phyloP scores from a whole-genome alignment of 2,113 vertebrate species.

The Macquaria ambigua region DNA sequence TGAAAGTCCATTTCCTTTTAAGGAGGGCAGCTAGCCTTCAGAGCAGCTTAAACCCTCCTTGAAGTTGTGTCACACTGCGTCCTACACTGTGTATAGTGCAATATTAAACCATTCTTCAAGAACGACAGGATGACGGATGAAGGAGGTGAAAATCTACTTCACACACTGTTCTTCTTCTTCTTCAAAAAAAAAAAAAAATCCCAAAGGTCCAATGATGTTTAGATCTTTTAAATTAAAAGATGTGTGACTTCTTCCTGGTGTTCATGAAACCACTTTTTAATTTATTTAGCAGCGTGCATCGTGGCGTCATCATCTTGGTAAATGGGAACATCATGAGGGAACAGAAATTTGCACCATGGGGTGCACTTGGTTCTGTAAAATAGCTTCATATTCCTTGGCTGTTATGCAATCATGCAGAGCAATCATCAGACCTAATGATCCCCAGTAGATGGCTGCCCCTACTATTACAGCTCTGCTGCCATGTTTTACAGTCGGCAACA shows the following conservation, averaged over 20 bases:
- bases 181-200: constrained; percentile 22
- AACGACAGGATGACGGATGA: constrained; percentile 27
- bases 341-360: constrained; percentile 54
- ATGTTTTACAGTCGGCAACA: constrained; percentile 67
- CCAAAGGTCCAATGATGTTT: constrained; percentile 10
- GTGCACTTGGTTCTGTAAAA: constrained; percentile 66
- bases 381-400: constrained; percentile 64
- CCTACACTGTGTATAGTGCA: neutral
- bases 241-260: constrained; percentile 46
- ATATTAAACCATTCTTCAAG: constrained; percentile 53
- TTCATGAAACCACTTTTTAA: constrained; percentile 64
- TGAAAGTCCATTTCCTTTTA: neutral
- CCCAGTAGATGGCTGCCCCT: constrained; percentile 66
- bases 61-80: constrained; percentile 20
- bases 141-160: constrained; percentile 21
- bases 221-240: constrained; percentile 54
- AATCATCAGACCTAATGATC: constrained; percentile 75
- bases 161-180: constrained; percentile 31
- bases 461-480: constrained; percentile 67
- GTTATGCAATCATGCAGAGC: constrained; percentile 72
- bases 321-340: constrained; percentile 33
- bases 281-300: constrained; percentile 66
- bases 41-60: neutral
- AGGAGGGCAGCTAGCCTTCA: neutral
- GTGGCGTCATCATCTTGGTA: constrained; percentile 44